Base-by-base conservation (phyloP, 1,140 invertebrate species). In the Rhopalosiphum maidis region DNA sequence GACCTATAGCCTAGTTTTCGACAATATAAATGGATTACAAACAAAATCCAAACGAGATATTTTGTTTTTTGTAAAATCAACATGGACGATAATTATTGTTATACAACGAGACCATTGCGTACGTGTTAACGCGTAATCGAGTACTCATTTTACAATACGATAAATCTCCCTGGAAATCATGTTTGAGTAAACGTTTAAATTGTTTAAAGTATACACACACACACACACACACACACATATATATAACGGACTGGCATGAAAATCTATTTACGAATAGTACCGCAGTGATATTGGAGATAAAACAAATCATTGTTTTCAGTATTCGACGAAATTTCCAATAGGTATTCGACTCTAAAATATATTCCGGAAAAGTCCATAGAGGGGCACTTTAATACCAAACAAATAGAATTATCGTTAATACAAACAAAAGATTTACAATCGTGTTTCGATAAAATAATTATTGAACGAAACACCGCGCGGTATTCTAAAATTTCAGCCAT, bases 121-220 rank as follows among this genome's bases (percentile, higher is more conserved):
- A 68, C 60, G 15, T 68, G 60, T n/a, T n/a, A 68, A n/a, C 60
- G 60, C 60, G 11, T 18, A 68, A n/a, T 68, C 60, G 30, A 68
- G 30, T 18, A 68, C 15, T 68, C 60, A n/a, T 68, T 68, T 68
- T 68, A 68, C 30, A 68, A n/a, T n/a, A 68, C 60, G 5, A 68
- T 68, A 68, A 68, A 68, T 68, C 60, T 68, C n/a, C 11, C 30
- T n/a, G 30, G 30, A 68, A 68, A 68, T n/a, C n/a, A 68, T 68
- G 60, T 68, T 68, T 68, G 60, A 68, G 60, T 68, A n/a, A 68
- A n/a, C 60, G 60, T n/a, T 68, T 68, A 68, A 68, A 68, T 68
- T 68, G 15, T 68, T 68, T 68, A 60, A 7, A 60, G 41, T 41
- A 11, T 46, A 46, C 5, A 46, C 37, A 37, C 37, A 37, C 37